Percentiles rank a stretch among this genome's conserved stretches.
phyloP scores from a whole-genome alignment of 1,140 invertebrate genomes.

The Zaprionus camerounensis region DNA sequence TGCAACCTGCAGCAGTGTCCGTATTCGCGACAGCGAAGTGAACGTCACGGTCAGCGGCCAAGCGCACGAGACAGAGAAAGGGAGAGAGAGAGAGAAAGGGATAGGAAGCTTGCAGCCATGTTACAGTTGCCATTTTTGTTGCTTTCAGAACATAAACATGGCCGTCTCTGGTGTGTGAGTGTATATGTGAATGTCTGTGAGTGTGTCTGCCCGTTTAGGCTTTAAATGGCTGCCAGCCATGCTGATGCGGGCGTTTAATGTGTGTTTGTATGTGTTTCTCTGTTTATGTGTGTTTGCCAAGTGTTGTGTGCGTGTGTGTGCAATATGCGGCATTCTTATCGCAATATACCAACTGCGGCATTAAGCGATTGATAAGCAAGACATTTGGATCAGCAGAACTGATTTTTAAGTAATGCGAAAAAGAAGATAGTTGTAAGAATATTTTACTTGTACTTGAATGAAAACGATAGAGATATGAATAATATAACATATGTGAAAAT shows the following conservation, averaged over 20 bases:
- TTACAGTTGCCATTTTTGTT: slow-evolving; percentile 70
- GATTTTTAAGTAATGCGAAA: neutral
- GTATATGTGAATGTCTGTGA: slow-evolving; percentile 21
- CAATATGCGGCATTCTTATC: slow-evolving; percentile 22
- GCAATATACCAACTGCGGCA: slow-evolving; percentile 17
- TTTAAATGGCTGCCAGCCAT: slow-evolving; percentile 60
- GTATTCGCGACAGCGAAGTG: slow-evolving; percentile 63
- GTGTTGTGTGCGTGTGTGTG: neutral
- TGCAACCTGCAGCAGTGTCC: slow-evolving; percentile 53
- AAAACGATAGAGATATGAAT: too few relatives aligned
- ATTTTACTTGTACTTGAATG: neutral
- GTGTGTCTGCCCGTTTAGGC: slow-evolving; percentile 63
- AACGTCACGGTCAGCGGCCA: slow-evolving; percentile 70
- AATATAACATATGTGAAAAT: too few relatives aligned
- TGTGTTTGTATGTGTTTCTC: neutral
- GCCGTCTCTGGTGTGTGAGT: slow-evolving; percentile 9
- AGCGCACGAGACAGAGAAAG: slow-evolving; percentile 25
- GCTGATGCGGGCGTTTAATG: slow-evolving; percentile 40
- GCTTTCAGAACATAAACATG: slow-evolving; percentile 70
- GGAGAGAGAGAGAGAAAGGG: slow-evolving; percentile 13
- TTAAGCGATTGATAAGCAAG: slow-evolving; percentile 35
- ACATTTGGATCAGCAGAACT: slow-evolving; percentile 1
- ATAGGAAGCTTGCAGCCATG: slow-evolving; percentile 18
- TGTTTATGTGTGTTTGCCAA: neutral
- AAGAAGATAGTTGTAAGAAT: neutral